Base-by-base conservation (phyloP, 2,797 vertebrate species). In the Nannoperca obscura region DNA sequence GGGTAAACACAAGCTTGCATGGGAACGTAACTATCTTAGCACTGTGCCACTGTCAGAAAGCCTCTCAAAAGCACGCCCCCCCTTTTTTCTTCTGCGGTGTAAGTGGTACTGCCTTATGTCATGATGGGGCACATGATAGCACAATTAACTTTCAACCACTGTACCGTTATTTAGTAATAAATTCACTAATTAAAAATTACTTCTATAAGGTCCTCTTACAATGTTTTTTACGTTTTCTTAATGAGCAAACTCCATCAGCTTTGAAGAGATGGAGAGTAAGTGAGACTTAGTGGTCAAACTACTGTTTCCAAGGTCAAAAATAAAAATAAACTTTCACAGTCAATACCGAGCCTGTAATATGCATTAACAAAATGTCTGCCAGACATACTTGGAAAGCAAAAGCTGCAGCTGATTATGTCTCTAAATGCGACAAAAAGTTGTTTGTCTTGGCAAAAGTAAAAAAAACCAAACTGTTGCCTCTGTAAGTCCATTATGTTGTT, bases 1-100 rank as follows among this genome's bases (percentile, higher is more conserved):
- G 95, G 95, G 94, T 96, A 97, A 96, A 97, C 96, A 94, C 64
- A 77, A 80, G 90, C 84, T 88, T 89, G 95, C 96, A 95, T 99
- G 97, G 96, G 97, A 98, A 98, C 95, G 59, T 89, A 91, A 94
- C 84, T 91, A 57, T 94, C 79, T 62, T 80, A 88, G 91, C 92
- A 82, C 86, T 83, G 74, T 93, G 93, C 95, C 85, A 89, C 88
- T 80, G 89, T 66, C 61, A 76, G 69, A 83, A 78, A 88, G 24
- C 67, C 71, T 80, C 83, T 74, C 9, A 34, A 14, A 64, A 61
- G 53, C 53, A 49, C 5, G 19, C 12, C 66, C 46, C 27, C 13
- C 5, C 32, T 9, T 30, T 59, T 60, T 17, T 58, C 42, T 63
- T 66, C 27, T 76, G 34, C 19, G 2, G 5, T 8, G 7, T 36